Percentiles rank a stretch among this genome's conserved stretches.
phyloP scores from a whole-genome alignment of 2,888 invertebrate species.

The Seladonia tumulorum region DNA sequence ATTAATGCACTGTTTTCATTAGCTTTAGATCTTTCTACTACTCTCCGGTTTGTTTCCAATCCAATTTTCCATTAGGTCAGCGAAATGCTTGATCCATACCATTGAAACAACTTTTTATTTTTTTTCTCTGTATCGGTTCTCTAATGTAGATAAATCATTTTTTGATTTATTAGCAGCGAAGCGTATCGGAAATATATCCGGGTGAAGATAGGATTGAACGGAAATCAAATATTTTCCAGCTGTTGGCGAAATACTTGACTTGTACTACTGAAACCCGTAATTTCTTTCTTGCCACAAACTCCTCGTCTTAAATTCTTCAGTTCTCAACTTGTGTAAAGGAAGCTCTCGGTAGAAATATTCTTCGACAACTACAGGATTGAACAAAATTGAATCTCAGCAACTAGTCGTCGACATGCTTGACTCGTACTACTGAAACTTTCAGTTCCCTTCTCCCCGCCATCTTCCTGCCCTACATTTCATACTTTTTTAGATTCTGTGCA shows the following conservation, averaged over 20 bases:
- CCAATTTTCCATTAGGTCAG: not conserved
- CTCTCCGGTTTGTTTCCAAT: not conserved
- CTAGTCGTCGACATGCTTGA: not conserved
- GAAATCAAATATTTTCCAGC: not conserved
- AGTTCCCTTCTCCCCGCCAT: not conserved
- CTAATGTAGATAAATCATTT: not conserved
- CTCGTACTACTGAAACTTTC: not conserved
- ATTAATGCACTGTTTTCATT: slow-evolving; percentile 5
- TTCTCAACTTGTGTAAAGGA: not conserved
- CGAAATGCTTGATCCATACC: not conserved
- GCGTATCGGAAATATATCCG: not conserved
- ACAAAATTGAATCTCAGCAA: not conserved
- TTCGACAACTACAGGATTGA: not conserved
- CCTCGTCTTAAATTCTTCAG: not conserved
- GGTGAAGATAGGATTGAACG: not conserved
- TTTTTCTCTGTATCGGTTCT: not conserved
- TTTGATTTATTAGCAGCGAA: not conserved
- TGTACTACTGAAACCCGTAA: not conserved
- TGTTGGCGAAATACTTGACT: not conserved
- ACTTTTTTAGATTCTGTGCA: not conserved
- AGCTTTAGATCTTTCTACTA: not conserved
- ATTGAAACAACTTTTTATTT: not conserved
- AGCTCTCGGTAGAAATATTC: not conserved
- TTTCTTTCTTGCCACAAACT: not conserved
- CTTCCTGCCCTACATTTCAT: not conserved